Evolutionary conservation across 2,888 invertebrate genomes (phyloP), one percentile per base, ranked within the genome.

Genomic region (Tenthredo notha): DNA sequence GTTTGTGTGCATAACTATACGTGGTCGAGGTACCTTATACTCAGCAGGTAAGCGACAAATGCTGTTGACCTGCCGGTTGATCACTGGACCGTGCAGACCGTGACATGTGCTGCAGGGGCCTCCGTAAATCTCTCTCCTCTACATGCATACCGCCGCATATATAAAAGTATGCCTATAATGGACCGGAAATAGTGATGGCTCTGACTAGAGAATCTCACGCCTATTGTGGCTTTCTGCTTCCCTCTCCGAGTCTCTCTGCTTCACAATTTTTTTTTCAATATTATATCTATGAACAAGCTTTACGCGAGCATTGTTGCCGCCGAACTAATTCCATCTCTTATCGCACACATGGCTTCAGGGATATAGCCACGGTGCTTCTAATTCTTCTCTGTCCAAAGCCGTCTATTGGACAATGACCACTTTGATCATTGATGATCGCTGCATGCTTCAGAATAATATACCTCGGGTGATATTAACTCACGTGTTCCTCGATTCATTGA

Each of bases 31-130:
- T 65, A 50, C 65, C 25, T 37, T 67, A 15, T 43, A 67, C 61
- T 83, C 72, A 21, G 43, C 80, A 40, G 80, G 80, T 80, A 65
- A 67, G 67, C 83, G 83, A 83, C 83, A 67, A 83, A 83, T 83
- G 83, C 70, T 83, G 83, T 83, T 83, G 83, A 83, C 83, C 83
- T 83, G 61, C 67, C 70, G 83, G 83, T 83, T 83, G 83, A 70
- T 83, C 83, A 47, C 83, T 83, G 50, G 83, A 83, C 83, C 83
- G 83, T 83, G 83, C 58, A 37, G 58, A 40, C 83, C 67, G 83
- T 37, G 65, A 70, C 83, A 83, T 83, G 83, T 67, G 50, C 70
- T 47, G 10, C 43, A 74, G 67, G 83, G 37, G 33, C 67, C 83
- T 61, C 83, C 29, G 70, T 83, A 83, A 83, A 83, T 67, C 83